phyloP scores from a whole-genome alignment of 37 sponge, comb jelly and placozoan species.

The Axinella damicornis region DNA sequence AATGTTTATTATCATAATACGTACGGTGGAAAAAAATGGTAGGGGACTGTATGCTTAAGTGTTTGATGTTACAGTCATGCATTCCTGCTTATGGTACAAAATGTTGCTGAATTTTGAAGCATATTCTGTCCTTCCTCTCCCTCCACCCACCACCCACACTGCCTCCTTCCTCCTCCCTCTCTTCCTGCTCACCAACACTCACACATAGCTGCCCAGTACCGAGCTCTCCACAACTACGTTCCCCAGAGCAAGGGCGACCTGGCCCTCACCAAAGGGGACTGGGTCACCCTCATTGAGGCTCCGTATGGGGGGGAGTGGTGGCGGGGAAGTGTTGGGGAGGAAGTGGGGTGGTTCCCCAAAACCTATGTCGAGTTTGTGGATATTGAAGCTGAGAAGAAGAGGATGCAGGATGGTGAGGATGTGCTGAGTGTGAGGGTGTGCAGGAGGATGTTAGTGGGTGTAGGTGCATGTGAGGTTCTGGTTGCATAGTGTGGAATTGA shows the following conservation, averaged over 20 bases:
- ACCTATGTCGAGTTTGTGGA: slow-evolving; percentile 44
- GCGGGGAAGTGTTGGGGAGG: slow-evolving; percentile 14
- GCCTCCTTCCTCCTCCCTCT: background rate
- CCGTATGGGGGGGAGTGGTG: slow-evolving; percentile 66
- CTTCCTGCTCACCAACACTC: background rate
- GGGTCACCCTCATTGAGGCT: slow-evolving; percentile 64
- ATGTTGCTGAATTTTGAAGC: background rate
- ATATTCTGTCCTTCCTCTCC: background rate
- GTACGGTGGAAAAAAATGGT: too few species aligned
- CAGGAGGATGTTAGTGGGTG: too few species aligned
- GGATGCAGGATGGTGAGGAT: slow-evolving; percentile 31
- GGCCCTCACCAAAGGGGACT: slow-evolving; percentile 59
- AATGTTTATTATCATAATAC: too few species aligned
- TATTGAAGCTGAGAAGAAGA: slow-evolving; percentile 51
- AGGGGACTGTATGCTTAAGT: too few species aligned
- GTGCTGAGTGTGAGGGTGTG: background rate
- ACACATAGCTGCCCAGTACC: slow-evolving; percentile 61
- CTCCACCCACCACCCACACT: too few species aligned
- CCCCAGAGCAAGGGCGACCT: slow-evolving; percentile 69
- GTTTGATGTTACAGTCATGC: too few species aligned
- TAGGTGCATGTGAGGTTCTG: background rate
- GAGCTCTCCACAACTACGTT: slow-evolving; percentile 55
- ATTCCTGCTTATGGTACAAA: too few species aligned
- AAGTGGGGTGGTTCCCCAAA: slow-evolving; percentile 54
- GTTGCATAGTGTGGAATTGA: background rate